Evolutionary conservation across 2,888 invertebrate species (phyloP).

Genomic region (Phaonia tiefii): DNA sequence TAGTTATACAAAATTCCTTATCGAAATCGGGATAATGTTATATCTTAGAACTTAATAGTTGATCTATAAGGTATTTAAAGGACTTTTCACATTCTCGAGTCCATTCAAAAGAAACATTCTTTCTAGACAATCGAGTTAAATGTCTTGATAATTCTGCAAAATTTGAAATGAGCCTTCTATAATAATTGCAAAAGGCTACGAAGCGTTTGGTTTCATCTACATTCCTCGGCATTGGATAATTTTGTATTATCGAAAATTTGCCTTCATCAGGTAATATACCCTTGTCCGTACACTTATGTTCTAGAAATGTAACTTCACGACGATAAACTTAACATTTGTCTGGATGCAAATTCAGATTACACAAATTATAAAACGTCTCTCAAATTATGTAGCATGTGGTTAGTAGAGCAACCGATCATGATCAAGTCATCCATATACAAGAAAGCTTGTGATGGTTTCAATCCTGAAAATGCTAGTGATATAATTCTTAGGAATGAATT

Average conservation of each 20-base stretch:
- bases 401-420: not conserved
- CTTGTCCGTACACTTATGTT: not conserved
- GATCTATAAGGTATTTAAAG: too few relatives aligned
- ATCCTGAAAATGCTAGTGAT: not conserved
- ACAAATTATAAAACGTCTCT: not conserved
- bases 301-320: not conserved
- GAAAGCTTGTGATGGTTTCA: not conserved
- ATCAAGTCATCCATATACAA: slow-evolving; percentile 5
- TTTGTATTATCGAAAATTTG: not conserved
- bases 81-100: too few relatives aligned
- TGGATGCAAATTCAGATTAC: not conserved
- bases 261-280: not conserved
- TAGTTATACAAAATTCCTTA: too few relatives aligned
- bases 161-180: not conserved
- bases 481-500: slow-evolving; percentile 64
- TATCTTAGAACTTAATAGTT: too few relatives aligned
- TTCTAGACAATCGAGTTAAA: too few relatives aligned
- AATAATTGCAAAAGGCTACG: not conserved
- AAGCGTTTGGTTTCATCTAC: not conserved
- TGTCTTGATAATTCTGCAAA: not conserved
- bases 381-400: not conserved
- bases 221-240: not conserved
- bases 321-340: not conserved
- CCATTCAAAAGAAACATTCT: too few relatives aligned
- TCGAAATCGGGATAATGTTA: too few relatives aligned